Conservation (phyloP, 2,888 invertebrate genomes). For the Tetranychus truncatus region DNA sequence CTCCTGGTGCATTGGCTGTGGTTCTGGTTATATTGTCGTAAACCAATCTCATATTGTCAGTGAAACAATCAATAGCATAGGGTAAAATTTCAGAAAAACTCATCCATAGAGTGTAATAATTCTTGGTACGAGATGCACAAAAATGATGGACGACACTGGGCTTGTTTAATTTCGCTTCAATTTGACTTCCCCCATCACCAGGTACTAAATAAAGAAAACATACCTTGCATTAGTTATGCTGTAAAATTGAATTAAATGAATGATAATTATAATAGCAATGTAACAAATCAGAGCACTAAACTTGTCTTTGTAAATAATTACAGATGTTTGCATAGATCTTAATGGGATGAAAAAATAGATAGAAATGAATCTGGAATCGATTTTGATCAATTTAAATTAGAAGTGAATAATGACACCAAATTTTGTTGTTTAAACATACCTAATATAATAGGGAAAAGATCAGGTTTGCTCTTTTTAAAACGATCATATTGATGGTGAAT, state of each 20-base stretch:
- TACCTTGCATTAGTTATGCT: not conserved
- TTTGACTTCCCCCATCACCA: slow-evolving; percentile 50
- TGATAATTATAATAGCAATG: not conserved
- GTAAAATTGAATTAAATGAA: not conserved
- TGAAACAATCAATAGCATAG: slow-evolving; percentile 79
- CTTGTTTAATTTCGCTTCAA: slow-evolving; percentile 77
- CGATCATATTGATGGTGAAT: not conserved
- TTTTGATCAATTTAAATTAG: too few relatives aligned
- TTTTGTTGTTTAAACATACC: not conserved
- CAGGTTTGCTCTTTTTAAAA: not conserved
- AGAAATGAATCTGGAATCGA: not conserved
- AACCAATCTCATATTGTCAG: slow-evolving; percentile 45
- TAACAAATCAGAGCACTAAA: not conserved
- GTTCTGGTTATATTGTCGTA: slow-evolving; percentile 68
- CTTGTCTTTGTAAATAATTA: too few relatives aligned
- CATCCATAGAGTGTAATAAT: slow-evolving; percentile 83
- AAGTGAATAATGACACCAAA: too few relatives aligned
- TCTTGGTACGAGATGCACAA: slow-evolving; percentile 56
- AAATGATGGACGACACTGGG: slow-evolving; percentile 57
- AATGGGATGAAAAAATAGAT: not conserved
- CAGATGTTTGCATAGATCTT: too few relatives aligned
- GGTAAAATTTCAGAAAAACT: slow-evolving; percentile 78
- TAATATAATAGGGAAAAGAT: not conserved
- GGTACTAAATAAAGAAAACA: not conserved
- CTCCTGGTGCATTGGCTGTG: slow-evolving; percentile 61